Conservation (phyloP, 2,888 invertebrate species). For the Cataglyphis albicans region DNA sequence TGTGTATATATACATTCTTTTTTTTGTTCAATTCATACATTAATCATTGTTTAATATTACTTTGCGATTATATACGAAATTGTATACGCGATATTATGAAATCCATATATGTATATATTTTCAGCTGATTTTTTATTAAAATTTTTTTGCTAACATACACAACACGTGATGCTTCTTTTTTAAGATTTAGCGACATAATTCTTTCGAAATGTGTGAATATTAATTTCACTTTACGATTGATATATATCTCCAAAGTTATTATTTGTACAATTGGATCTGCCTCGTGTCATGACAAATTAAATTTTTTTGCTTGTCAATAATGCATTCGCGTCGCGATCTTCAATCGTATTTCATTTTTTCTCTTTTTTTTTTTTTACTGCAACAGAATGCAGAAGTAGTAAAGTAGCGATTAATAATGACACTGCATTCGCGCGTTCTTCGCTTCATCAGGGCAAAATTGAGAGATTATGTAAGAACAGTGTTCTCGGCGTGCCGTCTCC, state of each 20-base stretch:
- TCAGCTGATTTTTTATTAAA: constrained; percentile 1
- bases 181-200: neutral
- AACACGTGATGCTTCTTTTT: neutral
- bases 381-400: neutral
- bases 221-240: constrained; percentile 30
- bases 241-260: constrained; percentile 36
- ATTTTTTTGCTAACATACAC: neutral
- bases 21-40: neutral
- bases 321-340: neutral
- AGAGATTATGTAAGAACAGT: constrained; percentile 47
- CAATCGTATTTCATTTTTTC: neutral
- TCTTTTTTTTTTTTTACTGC: neutral
- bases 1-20: neutral
- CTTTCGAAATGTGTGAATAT: constrained; percentile 25
- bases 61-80: neutral
- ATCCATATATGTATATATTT: constrained; percentile 4
- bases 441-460: neutral
- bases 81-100: neutral
- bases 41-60: neutral
- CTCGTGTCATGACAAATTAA: constrained; percentile 14
- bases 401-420: neutral
- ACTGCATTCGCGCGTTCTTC: neutral
- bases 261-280: constrained; percentile 35
- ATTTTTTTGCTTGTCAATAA: neutral
- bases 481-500: constrained; percentile 32